phyloP scores from a whole-genome alignment of 2,797 vertebrate genomes.

The Margarornis squamiger region DNA sequence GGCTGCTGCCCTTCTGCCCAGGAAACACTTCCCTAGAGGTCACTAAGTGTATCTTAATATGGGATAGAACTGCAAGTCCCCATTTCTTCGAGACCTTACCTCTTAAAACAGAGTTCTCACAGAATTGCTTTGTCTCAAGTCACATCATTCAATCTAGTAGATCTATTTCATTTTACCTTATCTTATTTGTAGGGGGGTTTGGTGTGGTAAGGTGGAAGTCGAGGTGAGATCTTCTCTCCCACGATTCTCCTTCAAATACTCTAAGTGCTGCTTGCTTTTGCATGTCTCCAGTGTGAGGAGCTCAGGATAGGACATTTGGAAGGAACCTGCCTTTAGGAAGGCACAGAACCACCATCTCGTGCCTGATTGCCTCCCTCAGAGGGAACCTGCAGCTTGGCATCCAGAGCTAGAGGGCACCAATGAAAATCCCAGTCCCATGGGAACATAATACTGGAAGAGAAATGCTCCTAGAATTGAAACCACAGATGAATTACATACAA shows the following conservation, averaged over 20 bases:
- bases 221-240: neutral
- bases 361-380: neutral
- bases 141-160: neutral
- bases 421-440: neutral
- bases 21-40: neutral
- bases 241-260: neutral
- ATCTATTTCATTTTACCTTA: neutral
- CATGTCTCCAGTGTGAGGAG: neutral
- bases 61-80: neutral
- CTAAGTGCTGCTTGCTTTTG: neutral
- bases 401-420: neutral
- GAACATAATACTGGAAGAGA: neutral
- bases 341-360: neutral
- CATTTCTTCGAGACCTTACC: neutral
- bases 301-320: neutral
- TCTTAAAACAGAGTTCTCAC: neutral
- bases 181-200: neutral
- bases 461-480: neutral
- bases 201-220: neutral
- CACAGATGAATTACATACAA: accelerated
- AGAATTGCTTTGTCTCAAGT: neutral
- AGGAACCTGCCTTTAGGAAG: neutral
- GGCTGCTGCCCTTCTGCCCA: neutral
- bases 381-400: neutral
- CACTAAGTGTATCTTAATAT: neutral